Percentiles rank a stretch among this genome's conserved stretches.
Conservation (phyloP, 2,113 vertebrate genomes). For the Phylloscopus trochiloides region DNA sequence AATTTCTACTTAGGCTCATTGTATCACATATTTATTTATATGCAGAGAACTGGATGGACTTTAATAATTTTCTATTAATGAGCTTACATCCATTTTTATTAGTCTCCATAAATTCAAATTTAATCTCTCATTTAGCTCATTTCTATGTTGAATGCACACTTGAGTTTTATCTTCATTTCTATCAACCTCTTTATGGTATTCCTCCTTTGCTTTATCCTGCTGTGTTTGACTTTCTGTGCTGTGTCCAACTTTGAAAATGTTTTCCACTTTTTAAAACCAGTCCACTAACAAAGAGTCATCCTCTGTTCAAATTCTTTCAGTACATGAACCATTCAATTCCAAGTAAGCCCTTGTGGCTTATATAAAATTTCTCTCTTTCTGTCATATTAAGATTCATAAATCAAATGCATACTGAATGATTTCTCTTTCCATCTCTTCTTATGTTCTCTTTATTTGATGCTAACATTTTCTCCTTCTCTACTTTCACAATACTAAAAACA, state of each 20-base stretch:
- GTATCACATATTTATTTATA: neutral
- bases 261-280: neutral
- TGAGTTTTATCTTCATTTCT: slow-evolving; percentile 6
- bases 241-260: neutral
- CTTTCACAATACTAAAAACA: neutral
- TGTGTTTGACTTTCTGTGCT: neutral
- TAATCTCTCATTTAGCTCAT: neutral
- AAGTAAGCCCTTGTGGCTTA: neutral
- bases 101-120: neutral
- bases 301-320: neutral
- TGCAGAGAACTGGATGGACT: neutral
- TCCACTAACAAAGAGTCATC: neutral
- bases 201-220: neutral
- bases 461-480: neutral
- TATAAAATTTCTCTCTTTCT: neutral
- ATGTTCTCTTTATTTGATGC: neutral
- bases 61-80: neutral
- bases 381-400: neutral
- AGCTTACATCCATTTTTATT: neutral
- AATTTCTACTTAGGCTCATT: neutral
- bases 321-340: neutral
- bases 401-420: neutral
- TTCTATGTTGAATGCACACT: neutral
- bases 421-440: neutral
- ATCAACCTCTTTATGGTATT: neutral